phyloP scores from a whole-genome alignment of 2,113 vertebrate species.

The Perognathus longimembris region DNA sequence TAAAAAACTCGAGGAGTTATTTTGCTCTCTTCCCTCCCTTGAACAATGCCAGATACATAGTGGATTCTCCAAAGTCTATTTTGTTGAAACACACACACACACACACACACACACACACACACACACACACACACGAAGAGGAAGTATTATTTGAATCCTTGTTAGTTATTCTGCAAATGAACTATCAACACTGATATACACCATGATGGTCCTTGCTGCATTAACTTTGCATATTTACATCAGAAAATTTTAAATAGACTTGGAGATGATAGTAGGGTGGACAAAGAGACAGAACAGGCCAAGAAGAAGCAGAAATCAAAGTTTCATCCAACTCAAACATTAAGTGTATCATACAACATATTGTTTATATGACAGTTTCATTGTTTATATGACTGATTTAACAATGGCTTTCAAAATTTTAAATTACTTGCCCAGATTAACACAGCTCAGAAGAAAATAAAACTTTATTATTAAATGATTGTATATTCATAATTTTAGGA shows the following conservation, averaged over 20 bases:
- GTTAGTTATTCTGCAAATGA: not conserved
- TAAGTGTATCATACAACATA: not conserved
- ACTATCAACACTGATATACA: not conserved
- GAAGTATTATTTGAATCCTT: not conserved
- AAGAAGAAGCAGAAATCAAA: not conserved
- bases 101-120: no score
- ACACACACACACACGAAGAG: no score
- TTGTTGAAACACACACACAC: no score
- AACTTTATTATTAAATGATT: not conserved
- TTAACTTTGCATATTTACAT: not conserved
- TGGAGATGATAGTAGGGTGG: not conserved
- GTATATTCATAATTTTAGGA: not conserved
- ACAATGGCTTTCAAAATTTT: not conserved
- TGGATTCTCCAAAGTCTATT: not conserved
- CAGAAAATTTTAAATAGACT: not conserved
- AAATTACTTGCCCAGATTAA: not conserved
- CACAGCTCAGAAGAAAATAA: not conserved
- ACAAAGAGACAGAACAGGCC: not conserved
- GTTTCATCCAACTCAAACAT: not conserved
- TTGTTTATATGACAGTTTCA: not conserved
- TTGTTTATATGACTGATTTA: not conserved
- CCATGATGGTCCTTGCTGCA: not conserved
- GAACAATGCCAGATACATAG: not conserved
- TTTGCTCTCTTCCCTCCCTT: not conserved
- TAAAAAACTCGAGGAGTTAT: not conserved